Conservation (phyloP, 2,113 vertebrate genomes). For the Poeciliopsis retropinna region DNA sequence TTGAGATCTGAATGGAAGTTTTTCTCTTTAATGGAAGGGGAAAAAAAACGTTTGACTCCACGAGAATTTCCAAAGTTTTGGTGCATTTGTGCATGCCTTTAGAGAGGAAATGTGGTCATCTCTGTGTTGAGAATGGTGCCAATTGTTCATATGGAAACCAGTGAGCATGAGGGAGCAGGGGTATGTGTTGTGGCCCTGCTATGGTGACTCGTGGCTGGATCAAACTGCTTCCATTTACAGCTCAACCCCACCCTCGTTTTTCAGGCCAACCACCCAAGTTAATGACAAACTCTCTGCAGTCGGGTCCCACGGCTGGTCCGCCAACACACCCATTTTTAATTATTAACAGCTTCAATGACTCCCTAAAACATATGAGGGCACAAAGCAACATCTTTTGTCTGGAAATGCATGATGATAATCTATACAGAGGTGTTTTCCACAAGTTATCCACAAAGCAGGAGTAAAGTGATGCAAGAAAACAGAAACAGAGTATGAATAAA, state of each 20-base stretch:
- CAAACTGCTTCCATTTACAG: conserved; percentile 53
- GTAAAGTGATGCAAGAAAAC: background rate
- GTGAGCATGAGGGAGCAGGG: conserved; percentile 22
- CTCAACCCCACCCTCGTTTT: conserved; percentile 47
- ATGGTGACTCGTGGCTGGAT: conserved; percentile 49
- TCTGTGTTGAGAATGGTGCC: conserved; percentile 16
- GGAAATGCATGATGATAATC: conserved; percentile 2
- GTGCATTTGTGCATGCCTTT: conserved; percentile 13
- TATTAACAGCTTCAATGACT: conserved; percentile 10
- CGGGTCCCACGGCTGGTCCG: conserved; percentile 14
- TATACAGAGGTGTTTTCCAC: conserved; percentile 17
- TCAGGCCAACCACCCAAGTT: conserved; percentile 30
- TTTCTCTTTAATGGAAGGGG: background rate
- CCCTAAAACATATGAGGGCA: background rate
- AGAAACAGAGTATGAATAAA: background rate
- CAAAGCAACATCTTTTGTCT: background rate
- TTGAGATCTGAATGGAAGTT: background rate
- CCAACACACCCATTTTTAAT: conserved; percentile 43
- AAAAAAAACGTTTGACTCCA: background rate
- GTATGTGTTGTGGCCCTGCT: conserved; percentile 42
- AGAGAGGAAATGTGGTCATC: conserved; percentile 10
- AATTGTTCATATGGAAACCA: conserved; percentile 52
- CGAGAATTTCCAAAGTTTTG: background rate
- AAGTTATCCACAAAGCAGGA: conserved; percentile 2
- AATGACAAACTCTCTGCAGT: conserved; percentile 9